phyloP scores from a whole-genome alignment of 2,797 vertebrate species.

The Acipenser ruthenus region DNA sequence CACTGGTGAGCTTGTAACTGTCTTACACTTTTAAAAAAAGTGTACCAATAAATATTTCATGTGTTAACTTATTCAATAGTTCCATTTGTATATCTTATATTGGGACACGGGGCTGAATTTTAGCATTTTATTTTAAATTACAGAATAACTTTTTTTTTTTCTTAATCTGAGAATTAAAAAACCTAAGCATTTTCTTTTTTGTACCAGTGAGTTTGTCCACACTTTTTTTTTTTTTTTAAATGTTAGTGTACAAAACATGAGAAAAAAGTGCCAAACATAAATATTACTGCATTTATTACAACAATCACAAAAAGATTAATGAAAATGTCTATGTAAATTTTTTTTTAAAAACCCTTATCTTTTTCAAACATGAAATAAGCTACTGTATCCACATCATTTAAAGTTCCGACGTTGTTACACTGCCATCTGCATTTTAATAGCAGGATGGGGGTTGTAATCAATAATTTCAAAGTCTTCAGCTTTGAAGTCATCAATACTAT shows the following conservation, averaged over 20 bases:
- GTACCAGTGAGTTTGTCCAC: too few species aligned
- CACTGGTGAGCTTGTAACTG: too few species aligned
- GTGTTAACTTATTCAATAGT: too few species aligned
- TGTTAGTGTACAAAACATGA: slow-evolving; percentile 5
- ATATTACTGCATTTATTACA: background rate
- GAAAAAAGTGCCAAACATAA: background rate
- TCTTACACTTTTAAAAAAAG: too few species aligned
- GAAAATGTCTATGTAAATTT: background rate
- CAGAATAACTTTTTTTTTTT: too few species aligned
- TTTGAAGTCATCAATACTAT: slow-evolving; percentile 73
- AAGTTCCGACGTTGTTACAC: slow-evolving; percentile 49
- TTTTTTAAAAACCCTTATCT: background rate
- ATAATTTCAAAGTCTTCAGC: slow-evolving; percentile 85
- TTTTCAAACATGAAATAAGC: background rate
- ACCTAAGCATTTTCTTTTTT: slow-evolving; percentile 23
- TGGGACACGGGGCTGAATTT: too few species aligned
- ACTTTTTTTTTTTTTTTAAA: too few species aligned
- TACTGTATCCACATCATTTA: background rate
- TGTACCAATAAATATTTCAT: too few species aligned
- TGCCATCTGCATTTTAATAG: slow-evolving; percentile 96
- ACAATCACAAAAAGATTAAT: background rate
- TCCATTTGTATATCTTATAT: too few species aligned
- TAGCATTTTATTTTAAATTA: too few species aligned
- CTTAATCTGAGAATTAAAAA: background rate
- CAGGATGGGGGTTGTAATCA: slow-evolving; percentile 81